Evolutionary conservation across 2,797 vertebrate species (phyloP).

Genomic region (Microctenopoma stevenorrisi): DNA sequence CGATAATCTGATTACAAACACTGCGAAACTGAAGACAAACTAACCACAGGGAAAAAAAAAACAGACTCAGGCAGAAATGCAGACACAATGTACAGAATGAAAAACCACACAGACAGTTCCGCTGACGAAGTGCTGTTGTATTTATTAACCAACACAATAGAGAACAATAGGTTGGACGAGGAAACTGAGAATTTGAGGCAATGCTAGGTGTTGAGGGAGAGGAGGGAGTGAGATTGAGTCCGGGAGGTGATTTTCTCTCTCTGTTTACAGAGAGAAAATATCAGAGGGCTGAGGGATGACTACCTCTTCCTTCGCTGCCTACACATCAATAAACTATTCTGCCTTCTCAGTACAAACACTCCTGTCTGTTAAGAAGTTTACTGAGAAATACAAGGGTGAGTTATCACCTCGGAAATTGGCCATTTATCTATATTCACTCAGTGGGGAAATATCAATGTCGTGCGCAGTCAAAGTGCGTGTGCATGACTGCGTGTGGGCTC

Average conservation of each 20-base stretch:
- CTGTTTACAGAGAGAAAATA: slow-evolving; percentile 43
- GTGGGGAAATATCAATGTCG: slow-evolving; percentile 35
- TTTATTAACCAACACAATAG: slow-evolving; percentile 29
- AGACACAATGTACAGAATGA: slow-evolving; percentile 7
- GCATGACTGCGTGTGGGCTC: slow-evolving; percentile 21
- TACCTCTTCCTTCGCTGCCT: slow-evolving; percentile 45
- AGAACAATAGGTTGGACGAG: slow-evolving; percentile 30
- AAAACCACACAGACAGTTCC: slow-evolving; percentile 23
- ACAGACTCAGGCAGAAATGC: slow-evolving; percentile 20
- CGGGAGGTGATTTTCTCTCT: slow-evolving; percentile 44
- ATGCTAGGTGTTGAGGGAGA: slow-evolving; percentile 22
- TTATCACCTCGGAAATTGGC: slow-evolving; percentile 64
- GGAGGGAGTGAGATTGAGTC: slow-evolving; percentile 1
- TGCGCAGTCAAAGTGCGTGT: slow-evolving; percentile 30
- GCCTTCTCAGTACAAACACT: slow-evolving; percentile 65
- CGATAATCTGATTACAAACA: slow-evolving; percentile 77
- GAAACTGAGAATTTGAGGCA: slow-evolving; percentile 22
- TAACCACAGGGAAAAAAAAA: slow-evolving; percentile 38
- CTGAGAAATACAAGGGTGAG: slow-evolving; percentile 53
- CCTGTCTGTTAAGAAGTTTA: slow-evolving; percentile 63
- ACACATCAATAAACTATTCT: slow-evolving; percentile 63
- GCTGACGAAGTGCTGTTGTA: slow-evolving; percentile 47
- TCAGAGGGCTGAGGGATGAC: slow-evolving; percentile 42
- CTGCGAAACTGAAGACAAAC: slow-evolving; percentile 45
- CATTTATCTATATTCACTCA: slow-evolving; percentile 64